Evolutionary conservation across 2,797 vertebrate species (phyloP), one percentile per base, ranked within the genome.

Genomic region (Amblyopsis hoosieri): DNA sequence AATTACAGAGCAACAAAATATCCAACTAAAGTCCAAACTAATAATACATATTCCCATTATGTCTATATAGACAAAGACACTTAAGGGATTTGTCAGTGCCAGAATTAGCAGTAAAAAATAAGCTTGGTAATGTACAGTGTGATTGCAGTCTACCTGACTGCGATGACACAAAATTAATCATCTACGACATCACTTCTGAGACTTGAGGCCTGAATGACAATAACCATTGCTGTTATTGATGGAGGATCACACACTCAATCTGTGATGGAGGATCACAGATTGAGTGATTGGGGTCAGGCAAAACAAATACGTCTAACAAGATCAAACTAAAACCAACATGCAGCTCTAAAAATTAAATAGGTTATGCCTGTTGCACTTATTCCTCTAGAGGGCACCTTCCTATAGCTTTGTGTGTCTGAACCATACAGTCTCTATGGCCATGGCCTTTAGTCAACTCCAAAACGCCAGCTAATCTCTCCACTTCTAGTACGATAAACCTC

Each of bases 351-450:
- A 42, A 42, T 42, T 2, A 42, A 42, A n/a, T 13, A 53, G 10
- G 51, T 29, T 31, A 1, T 9, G 53, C 2, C 13, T 8, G 56
- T 13, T 77, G 31, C 51, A 45, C 10, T n/a, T 60, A 45, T 52
- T 76, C 87, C 85, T 87, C 82, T 68, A 89, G 84, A 81, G 82
- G 82, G 87, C 84, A 80, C 53, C 75, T 55, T 75, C 69, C 75
- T 79, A 48, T 48, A 48, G 47, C n/a, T 48, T 48, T 48, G 23
- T 29, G 23, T 29, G 23, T 29, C 23, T 29, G 23, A 29, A 29
- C 23, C 23, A 4, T 29, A 23, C 23, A 29, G 23, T 29, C 23
- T 29, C 3, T 29, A 29, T 29, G 23, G 23, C 23, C 23, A 29
- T 29, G 23, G 3, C 23, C 3, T 29, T 29, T 29, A 29, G 23